Percentiles rank a stretch among this genome's conserved stretches.
phyloP scores from a whole-genome alignment of 2,113 vertebrate species.

The Fregata magnificens region DNA sequence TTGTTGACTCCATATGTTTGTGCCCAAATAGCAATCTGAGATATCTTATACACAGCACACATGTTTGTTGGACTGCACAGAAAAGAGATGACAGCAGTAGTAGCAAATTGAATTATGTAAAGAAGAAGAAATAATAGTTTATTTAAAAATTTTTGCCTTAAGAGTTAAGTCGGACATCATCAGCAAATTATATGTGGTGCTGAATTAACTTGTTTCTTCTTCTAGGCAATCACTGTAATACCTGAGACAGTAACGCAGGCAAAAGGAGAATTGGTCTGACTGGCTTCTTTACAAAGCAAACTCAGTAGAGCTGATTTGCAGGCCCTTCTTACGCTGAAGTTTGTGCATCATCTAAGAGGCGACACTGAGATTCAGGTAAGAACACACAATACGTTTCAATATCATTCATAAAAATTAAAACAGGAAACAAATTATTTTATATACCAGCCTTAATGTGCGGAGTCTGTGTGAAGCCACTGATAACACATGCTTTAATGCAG shows the following conservation, averaged over 20 bases:
- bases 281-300: not conserved
- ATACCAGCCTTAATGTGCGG: not conserved
- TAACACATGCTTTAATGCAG: not conserved
- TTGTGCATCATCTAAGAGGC: not conserved
- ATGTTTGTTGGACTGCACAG: accelerated
- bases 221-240: not conserved
- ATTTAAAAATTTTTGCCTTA: not conserved
- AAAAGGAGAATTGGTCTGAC: not conserved
- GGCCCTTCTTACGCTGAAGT: not conserved
- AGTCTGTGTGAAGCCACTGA: not conserved
- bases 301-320: not conserved
- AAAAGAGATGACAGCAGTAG: not conserved
- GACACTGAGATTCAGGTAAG: not conserved
- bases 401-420: not conserved
- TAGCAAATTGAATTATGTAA: not conserved
- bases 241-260: accelerated
- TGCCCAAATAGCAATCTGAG: not conserved
- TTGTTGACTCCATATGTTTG: not conserved
- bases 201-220: not conserved
- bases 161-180: not conserved
- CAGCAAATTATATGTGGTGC: not conserved
- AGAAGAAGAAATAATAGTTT: not conserved
- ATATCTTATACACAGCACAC: not conserved
- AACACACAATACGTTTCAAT: not conserved
- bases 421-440: not conserved